A percentile compares a stretch with the other conserved stretches of the same genome.
phyloP scores from a whole-genome alignment of 2,888 invertebrate species.

The Papilio protenor region DNA sequence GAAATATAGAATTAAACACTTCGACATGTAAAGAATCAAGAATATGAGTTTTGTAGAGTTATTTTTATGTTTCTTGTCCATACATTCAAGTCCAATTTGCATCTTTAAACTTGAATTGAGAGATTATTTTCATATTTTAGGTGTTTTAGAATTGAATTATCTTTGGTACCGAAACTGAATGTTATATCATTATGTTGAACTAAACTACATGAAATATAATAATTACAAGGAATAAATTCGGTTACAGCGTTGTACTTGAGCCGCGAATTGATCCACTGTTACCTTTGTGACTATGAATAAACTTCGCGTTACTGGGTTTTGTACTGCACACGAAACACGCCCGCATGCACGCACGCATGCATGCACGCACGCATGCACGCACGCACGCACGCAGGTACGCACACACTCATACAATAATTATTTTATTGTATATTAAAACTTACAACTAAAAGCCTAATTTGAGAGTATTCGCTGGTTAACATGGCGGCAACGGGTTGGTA shows the following conservation, averaged over 20 bases:
- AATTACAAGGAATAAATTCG: conserved; percentile 29
- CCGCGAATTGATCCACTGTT: conserved; percentile 23
- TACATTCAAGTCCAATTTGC: neutral
- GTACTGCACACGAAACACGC: conserved; percentile 24
- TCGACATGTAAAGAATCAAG: neutral
- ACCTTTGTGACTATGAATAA: conserved; percentile 25
- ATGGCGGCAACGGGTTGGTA: conserved; percentile 44
- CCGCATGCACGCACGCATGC: neutral
- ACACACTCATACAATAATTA: neutral
- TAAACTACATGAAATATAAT: conserved; percentile 20
- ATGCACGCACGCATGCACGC: neutral
- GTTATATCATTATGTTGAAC: neutral
- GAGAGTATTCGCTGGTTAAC: conserved; percentile 52
- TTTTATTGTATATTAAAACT: conserved; percentile 25
- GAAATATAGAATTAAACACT: neutral
- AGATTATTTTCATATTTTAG: neutral
- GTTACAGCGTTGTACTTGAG: conserved; percentile 40
- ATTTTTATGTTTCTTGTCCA: neutral
- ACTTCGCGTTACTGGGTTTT: conserved; percentile 27
- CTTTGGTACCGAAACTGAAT: conserved; percentile 2
- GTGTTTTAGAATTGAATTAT: neutral
- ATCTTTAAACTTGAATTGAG: neutral
- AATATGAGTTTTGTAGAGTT: neutral
- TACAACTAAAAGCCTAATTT: conserved; percentile 47
- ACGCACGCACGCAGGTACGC: neutral